phyloP scores from a whole-genome alignment of 2,888 invertebrate genomes.

The Hypercompe scribonia region DNA sequence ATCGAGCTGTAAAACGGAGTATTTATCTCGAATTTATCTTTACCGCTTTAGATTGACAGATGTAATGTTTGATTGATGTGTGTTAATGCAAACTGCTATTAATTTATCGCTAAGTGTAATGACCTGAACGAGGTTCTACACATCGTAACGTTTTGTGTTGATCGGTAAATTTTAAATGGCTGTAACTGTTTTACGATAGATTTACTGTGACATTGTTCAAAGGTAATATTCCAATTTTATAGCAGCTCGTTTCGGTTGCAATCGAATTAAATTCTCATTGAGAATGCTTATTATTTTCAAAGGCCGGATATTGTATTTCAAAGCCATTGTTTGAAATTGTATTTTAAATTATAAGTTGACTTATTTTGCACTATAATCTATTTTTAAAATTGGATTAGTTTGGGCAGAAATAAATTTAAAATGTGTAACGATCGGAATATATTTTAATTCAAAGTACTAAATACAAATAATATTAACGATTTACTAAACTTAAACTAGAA shows the following conservation, averaged over 20 bases:
- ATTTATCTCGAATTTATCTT: slow-evolving; percentile 67
- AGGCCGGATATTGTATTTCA: slow-evolving; percentile 47
- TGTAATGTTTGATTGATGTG: slow-evolving; percentile 63
- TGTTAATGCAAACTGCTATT: slow-evolving; percentile 67
- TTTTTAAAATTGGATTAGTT: slow-evolving; percentile 5
- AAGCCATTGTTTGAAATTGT: slow-evolving; percentile 15
- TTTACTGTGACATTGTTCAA: slow-evolving; percentile 77
- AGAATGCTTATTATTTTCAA: slow-evolving; percentile 49
- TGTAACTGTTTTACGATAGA: slow-evolving; percentile 73
- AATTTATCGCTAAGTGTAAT: slow-evolving; percentile 66
- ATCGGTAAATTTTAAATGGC: slow-evolving; percentile 67
- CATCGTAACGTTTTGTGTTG: slow-evolving; percentile 65
- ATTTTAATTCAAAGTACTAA: too few relatives aligned
- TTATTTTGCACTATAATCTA: slow-evolving; percentile 5
- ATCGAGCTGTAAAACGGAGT: slow-evolving; percentile 60
- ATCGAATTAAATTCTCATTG: slow-evolving; percentile 65
- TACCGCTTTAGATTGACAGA: slow-evolving; percentile 67
- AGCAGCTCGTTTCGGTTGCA: slow-evolving; percentile 67
- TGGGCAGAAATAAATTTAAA: too few relatives aligned
- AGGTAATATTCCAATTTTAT: slow-evolving; percentile 74
- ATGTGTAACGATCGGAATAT: too few relatives aligned
- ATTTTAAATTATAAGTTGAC: not conserved
- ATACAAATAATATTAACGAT: not conserved
- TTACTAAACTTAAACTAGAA: not conserved
- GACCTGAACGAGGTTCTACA: slow-evolving; percentile 55